Base-by-base conservation (phyloP, 2,888 invertebrate genomes). In the Macrosiphum euphorbiae region DNA sequence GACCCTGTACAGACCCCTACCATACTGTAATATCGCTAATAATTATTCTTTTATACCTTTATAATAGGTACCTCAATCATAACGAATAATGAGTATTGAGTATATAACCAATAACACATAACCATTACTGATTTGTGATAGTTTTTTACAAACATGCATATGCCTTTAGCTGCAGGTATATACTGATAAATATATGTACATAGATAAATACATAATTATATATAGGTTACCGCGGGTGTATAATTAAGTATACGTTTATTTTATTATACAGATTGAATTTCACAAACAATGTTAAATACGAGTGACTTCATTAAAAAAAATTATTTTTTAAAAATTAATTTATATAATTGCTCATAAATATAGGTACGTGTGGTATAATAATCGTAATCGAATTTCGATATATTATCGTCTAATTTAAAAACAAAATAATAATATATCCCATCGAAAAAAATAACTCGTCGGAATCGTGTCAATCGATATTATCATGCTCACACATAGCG, bases 221-320 rank as follows among this genome's bases (percentile, higher is more conserved):
- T 35, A 78, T 78, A 78, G 78, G 35, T 78, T 78, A 78, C 35
- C 8, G 58, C 8, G 58, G 3, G 67, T 35, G 35, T 78, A 78
- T 78, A 78, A 78, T 78, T 78, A 78, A 35, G 35, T 78, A 35
- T 78, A 78, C 35, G 78, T 78, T 78, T 78, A 78, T 78, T 78
- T 78, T 78, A 78, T 78, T 78, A 78, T 35, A 78, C 35, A 78
- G 35, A 78, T 78, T 41, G 78, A 78, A 78, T 78, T 78, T 78
- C 35, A 78, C 35, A 78, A 78, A 35, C 78, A 20, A 78, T 20
- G 35, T 78, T 78, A 78, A 78, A 78, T 35, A 20, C 35, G 1
- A 35, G 35, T 78, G 20, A 78, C 35, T 35, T 35, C 78, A 78
- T 35, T 78, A 78, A 78, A 35, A n/a, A 78, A 35, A 78, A 78